Evolutionary conservation across 2,113 vertebrate genomes (phyloP).

Genomic region (Panthera tigris): DNA sequence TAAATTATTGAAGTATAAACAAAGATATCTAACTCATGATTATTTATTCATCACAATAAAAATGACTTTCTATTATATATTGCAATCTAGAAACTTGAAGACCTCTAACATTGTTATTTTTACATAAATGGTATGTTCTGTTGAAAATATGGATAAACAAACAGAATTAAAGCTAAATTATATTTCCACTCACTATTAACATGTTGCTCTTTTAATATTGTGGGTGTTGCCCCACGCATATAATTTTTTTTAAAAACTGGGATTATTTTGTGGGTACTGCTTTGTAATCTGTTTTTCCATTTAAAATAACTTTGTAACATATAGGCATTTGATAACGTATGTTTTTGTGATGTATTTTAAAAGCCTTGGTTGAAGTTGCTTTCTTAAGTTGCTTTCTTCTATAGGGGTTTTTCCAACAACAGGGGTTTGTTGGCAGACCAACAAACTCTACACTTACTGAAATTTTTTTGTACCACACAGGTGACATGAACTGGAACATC

Average conservation of each 20-base stretch:
- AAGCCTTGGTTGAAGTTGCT: neutral
- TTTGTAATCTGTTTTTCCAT: neutral
- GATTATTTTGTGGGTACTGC: neutral
- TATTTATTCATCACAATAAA: neutral
- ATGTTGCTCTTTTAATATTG: neutral
- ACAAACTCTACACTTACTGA: neutral
- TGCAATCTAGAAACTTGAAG: neutral
- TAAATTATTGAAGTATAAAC: neutral
- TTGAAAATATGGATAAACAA: neutral
- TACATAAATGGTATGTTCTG: neutral
- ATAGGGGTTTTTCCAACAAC: neutral
- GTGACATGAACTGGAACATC: neutral
- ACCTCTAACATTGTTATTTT: neutral
- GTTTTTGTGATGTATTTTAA: neutral
- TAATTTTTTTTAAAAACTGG: neutral
- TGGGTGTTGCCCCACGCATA: neutral
- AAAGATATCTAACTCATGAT: slow-evolving; percentile 9
- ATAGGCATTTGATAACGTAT: neutral
- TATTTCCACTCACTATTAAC: neutral
- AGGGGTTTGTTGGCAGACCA: neutral
- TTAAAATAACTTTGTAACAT: neutral
- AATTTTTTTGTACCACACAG: neutral
- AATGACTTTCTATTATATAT: neutral
- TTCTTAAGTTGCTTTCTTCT: neutral
- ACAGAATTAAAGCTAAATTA: slow-evolving; percentile 23